Evolutionary conservation across 23 tunicate genomes (phyloP), one percentile per base, ranked within the genome.

Genomic region (Trididemnum clinides): DNA sequence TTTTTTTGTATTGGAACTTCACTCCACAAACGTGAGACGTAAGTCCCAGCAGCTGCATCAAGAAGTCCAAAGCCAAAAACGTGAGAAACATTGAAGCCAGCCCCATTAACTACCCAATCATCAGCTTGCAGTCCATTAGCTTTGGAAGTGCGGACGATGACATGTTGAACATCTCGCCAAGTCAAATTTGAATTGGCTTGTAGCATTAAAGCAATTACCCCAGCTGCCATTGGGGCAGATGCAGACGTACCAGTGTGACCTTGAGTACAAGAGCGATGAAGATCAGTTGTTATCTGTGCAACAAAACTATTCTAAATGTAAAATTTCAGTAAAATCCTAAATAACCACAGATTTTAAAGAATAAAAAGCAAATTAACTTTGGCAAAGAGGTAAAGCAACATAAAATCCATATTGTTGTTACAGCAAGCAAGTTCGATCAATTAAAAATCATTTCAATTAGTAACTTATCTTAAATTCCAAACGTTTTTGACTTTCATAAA

Each of bases 201-300:
- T 22, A 97, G 85, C 90, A 89, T 86, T 19, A 97, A 64, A 12
- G 99, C 99, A 3, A 92, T 70, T 22, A 97, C 75, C 6, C 95
- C 99, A 20, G 99, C 89, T 0, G 97, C 95, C 96, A 97, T 88
- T 6, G 99, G 99, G 2, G 99, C 99, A 27, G 99, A 97, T 7
- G 99, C 99, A 29, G 97, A 92, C 22, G 99, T 97, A 32, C 99
- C 99, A 29, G 99, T 92, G 78, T 92, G 97, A 12, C 29, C 51
- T 29, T 75, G 64, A n/a, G 97, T 92, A 90, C 99, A 96, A 2
- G 74, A 32, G 28, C 88, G 25, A 50, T 77, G 95, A 19, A 96
- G 90, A 74, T 90, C 96, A 10, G 96, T 96, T 0, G 99, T 96
- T n/a, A 90, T 71, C 98, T 94, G 37, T 18, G 54, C 54, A 10